Evolutionary conservation across 92 coral and sea anemone species (phyloP), one percentile per base, ranked within the genome.

Genomic region (Parazoanthus swiftii): DNA sequence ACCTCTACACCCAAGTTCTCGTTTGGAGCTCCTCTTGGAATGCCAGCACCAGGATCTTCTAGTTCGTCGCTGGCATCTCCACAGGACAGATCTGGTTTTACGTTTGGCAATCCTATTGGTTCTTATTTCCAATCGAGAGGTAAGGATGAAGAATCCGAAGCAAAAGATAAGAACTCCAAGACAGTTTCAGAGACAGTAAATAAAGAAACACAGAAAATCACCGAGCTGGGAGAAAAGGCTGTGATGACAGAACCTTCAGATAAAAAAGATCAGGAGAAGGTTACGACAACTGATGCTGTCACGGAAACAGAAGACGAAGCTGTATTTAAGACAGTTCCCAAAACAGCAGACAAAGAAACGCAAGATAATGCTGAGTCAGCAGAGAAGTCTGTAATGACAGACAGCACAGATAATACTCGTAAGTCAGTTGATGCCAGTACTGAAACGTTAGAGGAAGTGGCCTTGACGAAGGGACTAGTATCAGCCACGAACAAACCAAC

Each of bases 21-120:
- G 35, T 88, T 82, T 81, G 90, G 90, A 43, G 71, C 66, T 16
- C 89, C 56, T 5, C 89, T 78, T 23, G 84, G 74, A n/a, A 78
- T 56, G 51, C 87, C 87, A 68, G 79, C 87, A 25, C 86, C 86
- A 2, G 63, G 59, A 4, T 66, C 86, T 14, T 74, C 77, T 38
- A 76, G 42, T 51, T 50, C 85, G 26, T 75, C 89, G 33, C 29
- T 37, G 14, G 38, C 29, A 25, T 77, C 89, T 76, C 81, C 77
- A 74, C 85, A 76, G 51, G 44, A 29, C 23, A 46, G 70, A 35
- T 1, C 79, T 37, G 72, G 59, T 35, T 89, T 89, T 65, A 43
- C 35, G 16, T 84, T 89, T 48, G 39, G 74, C 10, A 68, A 50
- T 76, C 70, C 58, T 29, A 76, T 11, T 0, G 66, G 51, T 21